A percentile compares a stretch with the other conserved stretches of the same genome.
Conservation (phyloP, 2,797 vertebrate species). For the Podarcis lilfordi region DNA sequence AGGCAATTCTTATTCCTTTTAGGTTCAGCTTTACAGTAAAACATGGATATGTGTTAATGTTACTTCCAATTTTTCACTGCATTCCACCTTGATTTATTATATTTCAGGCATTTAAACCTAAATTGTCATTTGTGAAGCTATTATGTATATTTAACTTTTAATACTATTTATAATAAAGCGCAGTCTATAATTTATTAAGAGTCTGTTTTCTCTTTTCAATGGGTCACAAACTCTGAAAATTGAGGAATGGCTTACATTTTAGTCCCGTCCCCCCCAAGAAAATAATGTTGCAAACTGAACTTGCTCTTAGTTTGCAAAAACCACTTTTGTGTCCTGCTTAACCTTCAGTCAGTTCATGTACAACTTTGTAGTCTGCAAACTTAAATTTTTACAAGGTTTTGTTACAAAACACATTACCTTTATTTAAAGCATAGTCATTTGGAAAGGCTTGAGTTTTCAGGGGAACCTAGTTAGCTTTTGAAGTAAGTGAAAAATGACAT, state of each 20-base stretch:
- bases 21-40: background rate
- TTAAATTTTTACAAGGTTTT: background rate
- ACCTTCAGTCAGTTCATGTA: background rate
- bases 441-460: background rate
- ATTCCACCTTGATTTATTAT: background rate
- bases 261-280: background rate
- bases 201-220: background rate
- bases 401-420: background rate
- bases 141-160: background rate
- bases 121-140: background rate
- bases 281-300: background rate
- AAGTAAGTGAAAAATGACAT: background rate
- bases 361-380: background rate
- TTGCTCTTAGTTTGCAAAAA: background rate
- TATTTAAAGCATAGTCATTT: background rate
- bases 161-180: constrained; percentile 1
- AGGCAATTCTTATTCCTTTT: background rate
- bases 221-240: background rate
- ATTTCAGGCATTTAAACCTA: background rate
- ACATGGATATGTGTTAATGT: background rate
- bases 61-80: background rate
- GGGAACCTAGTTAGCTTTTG: background rate
- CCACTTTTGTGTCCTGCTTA: background rate
- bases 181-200: background rate
- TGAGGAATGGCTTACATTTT: background rate